Percentiles rank a stretch among this genome's conserved stretches.
phyloP scores from a whole-genome alignment of 2,797 vertebrate species.

The Sebastes diaconus region DNA sequence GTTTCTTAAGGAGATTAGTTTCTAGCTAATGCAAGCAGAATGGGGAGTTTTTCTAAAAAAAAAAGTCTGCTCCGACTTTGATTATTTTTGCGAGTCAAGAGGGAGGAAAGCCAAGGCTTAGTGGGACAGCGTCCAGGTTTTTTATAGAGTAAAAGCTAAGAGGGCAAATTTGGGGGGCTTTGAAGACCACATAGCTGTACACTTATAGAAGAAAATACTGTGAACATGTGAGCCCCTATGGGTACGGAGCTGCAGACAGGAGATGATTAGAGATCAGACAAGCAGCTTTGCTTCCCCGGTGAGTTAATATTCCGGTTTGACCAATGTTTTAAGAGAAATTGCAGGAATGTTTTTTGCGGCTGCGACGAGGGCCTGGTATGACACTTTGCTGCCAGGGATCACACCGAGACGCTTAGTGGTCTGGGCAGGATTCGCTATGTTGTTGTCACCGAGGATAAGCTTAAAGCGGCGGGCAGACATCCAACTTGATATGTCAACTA shows the following conservation, averaged over 20 bases:
- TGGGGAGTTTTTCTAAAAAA: neutral
- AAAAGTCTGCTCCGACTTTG: neutral
- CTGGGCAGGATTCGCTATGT: slow-evolving; percentile 42
- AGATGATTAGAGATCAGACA: slow-evolving; percentile 29
- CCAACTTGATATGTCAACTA: slow-evolving; percentile 52
- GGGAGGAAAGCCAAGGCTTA: neutral
- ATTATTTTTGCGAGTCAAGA: slow-evolving; percentile 12
- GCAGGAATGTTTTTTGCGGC: slow-evolving; percentile 7
- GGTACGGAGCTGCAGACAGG: neutral
- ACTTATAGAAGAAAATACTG: slow-evolving; percentile 10
- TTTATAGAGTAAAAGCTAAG: neutral
- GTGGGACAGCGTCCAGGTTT: slow-evolving; percentile 13
- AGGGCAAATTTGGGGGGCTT: neutral
- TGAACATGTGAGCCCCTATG: neutral
- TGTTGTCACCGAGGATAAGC: slow-evolving; percentile 56
- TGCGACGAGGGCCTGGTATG: slow-evolving; percentile 6
- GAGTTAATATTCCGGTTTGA: slow-evolving; percentile 24
- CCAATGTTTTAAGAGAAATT: slow-evolving; percentile 20
- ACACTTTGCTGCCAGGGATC: slow-evolving; percentile 49
- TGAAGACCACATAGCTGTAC: slow-evolving; percentile 5
- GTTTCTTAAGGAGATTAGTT: slow-evolving; percentile 37
- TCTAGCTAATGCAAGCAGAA: slow-evolving; percentile 4
- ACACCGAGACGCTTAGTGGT: slow-evolving; percentile 36
- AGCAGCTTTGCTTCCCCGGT: neutral
- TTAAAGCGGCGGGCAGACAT: slow-evolving; percentile 42